Evolutionary conservation across 2,888 invertebrate species (phyloP).

Genomic region (Pharmacophagus antenor): DNA sequence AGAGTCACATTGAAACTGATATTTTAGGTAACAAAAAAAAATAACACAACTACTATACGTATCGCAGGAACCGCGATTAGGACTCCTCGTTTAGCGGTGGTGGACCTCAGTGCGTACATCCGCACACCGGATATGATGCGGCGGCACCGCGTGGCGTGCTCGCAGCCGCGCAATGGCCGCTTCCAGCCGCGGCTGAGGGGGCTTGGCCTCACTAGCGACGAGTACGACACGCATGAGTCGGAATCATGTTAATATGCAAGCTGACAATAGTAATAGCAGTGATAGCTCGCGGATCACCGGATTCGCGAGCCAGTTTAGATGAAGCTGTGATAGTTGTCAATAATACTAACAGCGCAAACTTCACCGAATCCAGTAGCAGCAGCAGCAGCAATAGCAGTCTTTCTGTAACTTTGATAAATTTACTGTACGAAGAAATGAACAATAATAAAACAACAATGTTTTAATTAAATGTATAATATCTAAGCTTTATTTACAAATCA

Average conservation of each 20-base stretch:
- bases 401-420: not conserved
- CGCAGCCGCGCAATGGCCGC: slow-evolving; percentile 34
- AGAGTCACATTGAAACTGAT: too few species aligned
- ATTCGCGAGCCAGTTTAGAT: too few species aligned
- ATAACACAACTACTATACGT: too few species aligned
- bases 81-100: slow-evolving; percentile 65
- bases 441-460: slow-evolving; percentile 56
- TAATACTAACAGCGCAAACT: too few species aligned
- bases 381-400: not conserved
- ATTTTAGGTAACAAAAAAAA: too few species aligned
- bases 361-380: too few species aligned
- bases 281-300: too few species aligned
- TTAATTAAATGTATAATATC: slow-evolving; percentile 78
- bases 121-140: slow-evolving; percentile 46
- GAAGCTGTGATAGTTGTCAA: too few species aligned
- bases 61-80: slow-evolving; percentile 60
- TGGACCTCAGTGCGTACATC: slow-evolving; percentile 67
- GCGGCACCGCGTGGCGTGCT: slow-evolving; percentile 32
- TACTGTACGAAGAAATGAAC: not conserved
- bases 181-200: slow-evolving; percentile 45
- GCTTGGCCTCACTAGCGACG: slow-evolving; percentile 62
- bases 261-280: not conserved
- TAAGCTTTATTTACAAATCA: slow-evolving; percentile 80
- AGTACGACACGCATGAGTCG: slow-evolving; percentile 68
- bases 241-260: slow-evolving; percentile 42